A percentile compares a stretch with the other conserved stretches of the same genome.
Conservation (phyloP, 2,797 vertebrate species). For the Sibirionetta formosa region DNA sequence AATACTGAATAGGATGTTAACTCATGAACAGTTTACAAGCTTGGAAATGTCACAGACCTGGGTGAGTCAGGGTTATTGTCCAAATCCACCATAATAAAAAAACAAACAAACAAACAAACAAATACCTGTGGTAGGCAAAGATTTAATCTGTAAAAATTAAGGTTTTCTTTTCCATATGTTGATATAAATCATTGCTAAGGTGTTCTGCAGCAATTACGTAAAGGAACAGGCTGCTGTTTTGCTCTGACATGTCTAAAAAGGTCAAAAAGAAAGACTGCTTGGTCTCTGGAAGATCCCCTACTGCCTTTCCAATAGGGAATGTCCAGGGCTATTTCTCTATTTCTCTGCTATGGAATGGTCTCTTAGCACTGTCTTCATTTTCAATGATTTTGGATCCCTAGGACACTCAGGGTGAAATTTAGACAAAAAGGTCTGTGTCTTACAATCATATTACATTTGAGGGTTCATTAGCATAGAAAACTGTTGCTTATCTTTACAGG, state of each 20-base stretch:
- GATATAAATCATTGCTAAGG: neutral
- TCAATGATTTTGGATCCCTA: neutral
- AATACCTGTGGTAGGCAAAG: neutral
- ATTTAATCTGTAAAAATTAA: neutral
- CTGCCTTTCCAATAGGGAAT: neutral
- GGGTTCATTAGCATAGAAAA: neutral
- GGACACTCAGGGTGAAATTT: neutral
- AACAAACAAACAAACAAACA: too few species aligned
- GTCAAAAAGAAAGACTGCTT: neutral
- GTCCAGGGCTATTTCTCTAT: neutral
- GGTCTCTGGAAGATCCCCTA: neutral
- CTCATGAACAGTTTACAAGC: slow-evolving; percentile 30
- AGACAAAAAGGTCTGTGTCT: neutral
- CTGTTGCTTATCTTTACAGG: neutral
- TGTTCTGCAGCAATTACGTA: neutral
- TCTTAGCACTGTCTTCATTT: neutral
- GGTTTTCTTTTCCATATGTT: neutral
- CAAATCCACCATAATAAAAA: neutral
- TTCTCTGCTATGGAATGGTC: neutral
- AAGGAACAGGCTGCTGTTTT: neutral
- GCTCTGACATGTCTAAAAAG: neutral
- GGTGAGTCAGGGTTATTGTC: slow-evolving; percentile 1
- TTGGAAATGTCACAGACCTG: slow-evolving; percentile 23
- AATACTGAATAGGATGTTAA: slow-evolving; percentile 25
- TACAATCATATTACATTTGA: neutral